Percentiles rank a stretch among this genome's conserved stretches.
Evolutionary conservation across 2,888 invertebrate genomes (phyloP).

Genomic region (Allophyes oxyacanthae): DNA sequence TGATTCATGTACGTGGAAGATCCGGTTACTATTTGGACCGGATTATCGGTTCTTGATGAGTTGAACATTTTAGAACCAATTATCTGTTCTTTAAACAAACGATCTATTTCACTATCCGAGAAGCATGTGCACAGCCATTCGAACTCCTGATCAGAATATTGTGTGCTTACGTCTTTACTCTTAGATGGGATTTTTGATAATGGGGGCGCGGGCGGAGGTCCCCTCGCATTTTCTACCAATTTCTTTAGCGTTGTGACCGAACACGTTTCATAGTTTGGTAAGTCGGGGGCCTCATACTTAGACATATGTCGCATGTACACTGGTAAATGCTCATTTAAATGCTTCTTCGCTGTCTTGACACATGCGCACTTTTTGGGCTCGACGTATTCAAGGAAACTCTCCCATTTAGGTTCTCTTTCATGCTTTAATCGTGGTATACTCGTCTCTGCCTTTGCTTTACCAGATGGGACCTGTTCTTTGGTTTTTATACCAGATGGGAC

Average conservation of each 20-base stretch:
- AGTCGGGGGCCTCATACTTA: constrained; percentile 63
- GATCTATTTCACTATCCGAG: constrained; percentile 67
- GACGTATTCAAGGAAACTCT: constrained; percentile 72
- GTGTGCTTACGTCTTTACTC: constrained; percentile 68
- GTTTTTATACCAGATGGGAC: not conserved
- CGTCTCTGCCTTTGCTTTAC: constrained; percentile 63
- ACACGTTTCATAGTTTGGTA: constrained; percentile 76
- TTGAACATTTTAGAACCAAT: constrained; percentile 32
- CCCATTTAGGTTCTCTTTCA: constrained; percentile 79
- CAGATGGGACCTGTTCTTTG: not conserved
- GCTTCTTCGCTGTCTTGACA: constrained; percentile 72
- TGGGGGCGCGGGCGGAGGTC: constrained; percentile 18
- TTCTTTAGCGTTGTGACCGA: constrained; percentile 65
- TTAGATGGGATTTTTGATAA: constrained; percentile 53
- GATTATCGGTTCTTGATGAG: constrained; percentile 14
- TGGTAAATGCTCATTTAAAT: constrained; percentile 77
- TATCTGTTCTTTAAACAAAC: constrained; percentile 52
- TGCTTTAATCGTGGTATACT: constrained; percentile 73
- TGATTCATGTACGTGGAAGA: constrained; percentile 57
- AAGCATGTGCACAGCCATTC: constrained; percentile 77
- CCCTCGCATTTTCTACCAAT: constrained; percentile 69
- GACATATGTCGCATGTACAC: constrained; percentile 77
- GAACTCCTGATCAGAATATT: constrained; percentile 71
- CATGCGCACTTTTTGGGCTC: constrained; percentile 72
- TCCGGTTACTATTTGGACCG: constrained; percentile 57